These are phyloP conservation scores for Hippocampus kuda DNA, from an alignment of 2,797 vertebrate genomes.

Conservation along the genomic window DNA sequence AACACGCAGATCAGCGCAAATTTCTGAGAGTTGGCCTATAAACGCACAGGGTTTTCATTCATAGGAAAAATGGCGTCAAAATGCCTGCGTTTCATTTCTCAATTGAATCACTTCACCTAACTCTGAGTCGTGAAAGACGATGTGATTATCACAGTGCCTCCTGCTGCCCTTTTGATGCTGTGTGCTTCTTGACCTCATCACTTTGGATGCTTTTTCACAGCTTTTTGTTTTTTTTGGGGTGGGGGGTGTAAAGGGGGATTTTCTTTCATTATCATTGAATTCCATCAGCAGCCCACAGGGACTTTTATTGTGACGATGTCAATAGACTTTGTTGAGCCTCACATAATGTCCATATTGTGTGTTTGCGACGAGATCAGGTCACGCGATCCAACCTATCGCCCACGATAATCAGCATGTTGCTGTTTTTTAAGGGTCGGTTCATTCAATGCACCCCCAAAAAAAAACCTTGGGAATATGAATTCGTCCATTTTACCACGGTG, in stretches of 20 bases:
- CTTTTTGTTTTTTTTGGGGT: not conserved
- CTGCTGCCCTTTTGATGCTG: not conserved
- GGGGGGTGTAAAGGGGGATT: conserved; percentile 5
- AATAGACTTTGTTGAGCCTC: conserved; percentile 54
- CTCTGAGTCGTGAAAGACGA: not conserved
- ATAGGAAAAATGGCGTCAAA: no score
- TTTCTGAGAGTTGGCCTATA: no score
- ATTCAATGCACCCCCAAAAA: not conserved
- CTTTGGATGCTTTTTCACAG: not conserved
- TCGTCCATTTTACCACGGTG: not conserved
- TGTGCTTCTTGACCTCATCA: not conserved
- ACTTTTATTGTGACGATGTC: conserved; percentile 52
- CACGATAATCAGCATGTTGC: conserved; percentile 33
- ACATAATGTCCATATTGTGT: conserved; percentile 51
- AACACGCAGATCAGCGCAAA: no score
- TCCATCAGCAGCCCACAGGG: conserved; percentile 45
- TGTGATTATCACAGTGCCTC: not conserved
- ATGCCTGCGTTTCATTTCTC: not conserved
- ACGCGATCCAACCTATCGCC: conserved; percentile 23
- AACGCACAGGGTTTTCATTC: no score
- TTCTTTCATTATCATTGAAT: conserved; percentile 36
- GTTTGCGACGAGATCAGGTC: conserved; percentile 20
- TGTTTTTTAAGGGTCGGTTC: conserved; percentile 4
- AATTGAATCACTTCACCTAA: not conserved
- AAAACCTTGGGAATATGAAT: conserved; percentile 1